These are phyloP conservation scores for Sebastes hubbsi DNA, from an alignment of 2,797 vertebrate genomes.

Conservation along the genomic window DNA sequence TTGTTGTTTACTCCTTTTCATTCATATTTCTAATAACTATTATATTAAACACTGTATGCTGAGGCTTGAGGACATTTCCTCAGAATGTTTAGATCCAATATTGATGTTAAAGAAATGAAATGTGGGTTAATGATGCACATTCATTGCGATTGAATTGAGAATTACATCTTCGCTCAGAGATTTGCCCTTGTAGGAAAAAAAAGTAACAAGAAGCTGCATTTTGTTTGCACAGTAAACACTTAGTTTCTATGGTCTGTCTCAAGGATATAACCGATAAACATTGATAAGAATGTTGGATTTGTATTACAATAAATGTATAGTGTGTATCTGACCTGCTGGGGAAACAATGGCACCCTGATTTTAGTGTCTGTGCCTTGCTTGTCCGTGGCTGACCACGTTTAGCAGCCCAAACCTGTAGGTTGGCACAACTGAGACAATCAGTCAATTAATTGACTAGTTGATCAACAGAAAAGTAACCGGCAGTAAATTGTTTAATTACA, in stretches of 20 bases:
- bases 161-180: no score
- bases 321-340: background rate
- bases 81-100: background rate
- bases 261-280: background rate
- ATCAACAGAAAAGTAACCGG: background rate
- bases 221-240: background rate
- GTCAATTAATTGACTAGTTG: background rate
- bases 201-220: background rate
- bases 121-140: background rate
- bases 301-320: background rate
- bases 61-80: background rate
- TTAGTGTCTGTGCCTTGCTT: no score
- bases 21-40: background rate
- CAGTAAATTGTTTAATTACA: background rate
- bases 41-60: background rate
- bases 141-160: no score
- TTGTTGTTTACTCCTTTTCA: background rate
- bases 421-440: no score
- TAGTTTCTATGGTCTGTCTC: background rate
- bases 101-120: background rate
- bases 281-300: background rate
- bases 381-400: no score
- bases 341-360: background rate
- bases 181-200: background rate
- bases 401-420: no score